Evolutionary conservation across 1,140 invertebrate genomes (phyloP).

Genomic region (Macrostomum lignano): DNA sequence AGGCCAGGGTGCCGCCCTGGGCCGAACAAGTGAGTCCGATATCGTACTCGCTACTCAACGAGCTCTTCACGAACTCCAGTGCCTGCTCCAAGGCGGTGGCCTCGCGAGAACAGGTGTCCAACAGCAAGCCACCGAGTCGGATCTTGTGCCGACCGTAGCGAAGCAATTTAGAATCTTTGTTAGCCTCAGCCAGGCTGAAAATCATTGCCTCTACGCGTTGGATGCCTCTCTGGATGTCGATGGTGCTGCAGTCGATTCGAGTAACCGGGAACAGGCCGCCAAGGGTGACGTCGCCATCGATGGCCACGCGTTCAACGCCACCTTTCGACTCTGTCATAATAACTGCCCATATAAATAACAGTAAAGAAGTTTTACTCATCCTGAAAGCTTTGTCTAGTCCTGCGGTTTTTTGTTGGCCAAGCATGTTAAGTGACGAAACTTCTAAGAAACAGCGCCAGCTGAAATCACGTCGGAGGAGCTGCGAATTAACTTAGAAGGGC

Average conservation of each 20-base stretch:
- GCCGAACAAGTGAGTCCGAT: conserved; percentile 6
- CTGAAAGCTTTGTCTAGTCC: too few species aligned
- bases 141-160: conserved; percentile 31
- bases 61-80: conserved; percentile 37
- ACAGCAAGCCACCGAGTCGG: conserved; percentile 38
- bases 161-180: conserved; percentile 31
- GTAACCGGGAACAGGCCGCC: conserved; percentile 43
- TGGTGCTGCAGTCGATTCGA: conserved; percentile 31
- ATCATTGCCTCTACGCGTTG: conserved; percentile 54
- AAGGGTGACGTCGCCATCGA: conserved; percentile 38
- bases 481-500: too few species aligned
- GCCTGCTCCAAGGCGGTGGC: conserved; percentile 45
- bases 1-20: conserved; percentile 17
- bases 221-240: conserved; percentile 39
- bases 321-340: too few species aligned
- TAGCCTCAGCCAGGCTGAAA: conserved; percentile 45
- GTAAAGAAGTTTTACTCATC: too few species aligned
- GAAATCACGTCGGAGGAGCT: too few species aligned
- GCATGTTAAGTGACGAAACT: too few species aligned
- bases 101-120: conserved; percentile 44
- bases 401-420: too few species aligned
- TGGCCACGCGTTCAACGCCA: too few species aligned
- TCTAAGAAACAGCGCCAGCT: too few species aligned
- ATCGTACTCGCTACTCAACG: conserved; percentile 4
- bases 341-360: too few species aligned